phyloP scores from a whole-genome alignment of 2,113 vertebrate genomes.

The Psammodynastes pulverulentus region DNA sequence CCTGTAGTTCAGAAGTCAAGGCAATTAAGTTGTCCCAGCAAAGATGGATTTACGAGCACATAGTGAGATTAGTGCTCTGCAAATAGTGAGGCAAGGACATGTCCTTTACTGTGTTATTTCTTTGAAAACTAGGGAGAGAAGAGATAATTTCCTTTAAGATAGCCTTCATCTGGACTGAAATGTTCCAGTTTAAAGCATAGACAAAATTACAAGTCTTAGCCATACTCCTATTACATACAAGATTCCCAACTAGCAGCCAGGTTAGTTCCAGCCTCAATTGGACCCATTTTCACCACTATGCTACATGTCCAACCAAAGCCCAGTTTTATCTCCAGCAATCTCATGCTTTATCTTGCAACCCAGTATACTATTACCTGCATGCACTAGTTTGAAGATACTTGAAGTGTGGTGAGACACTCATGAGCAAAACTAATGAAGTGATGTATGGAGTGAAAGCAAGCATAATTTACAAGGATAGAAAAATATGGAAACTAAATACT shows the following conservation, averaged over 20 bases:
- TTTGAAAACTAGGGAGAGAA: neutral
- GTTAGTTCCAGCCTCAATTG: neutral
- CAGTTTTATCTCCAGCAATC: neutral
- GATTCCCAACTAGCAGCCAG: neutral
- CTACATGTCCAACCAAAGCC: neutral
- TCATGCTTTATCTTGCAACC: neutral
- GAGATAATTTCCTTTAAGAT: neutral
- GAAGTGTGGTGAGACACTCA: neutral
- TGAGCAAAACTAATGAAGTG: neutral
- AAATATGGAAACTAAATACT: neutral
- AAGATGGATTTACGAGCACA: neutral
- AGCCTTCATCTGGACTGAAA: neutral
- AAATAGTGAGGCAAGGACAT: slow-evolving; percentile 1
- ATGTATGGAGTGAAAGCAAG: neutral
- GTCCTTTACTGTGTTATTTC: neutral
- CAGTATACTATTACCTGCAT: neutral
- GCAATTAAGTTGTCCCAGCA: neutral
- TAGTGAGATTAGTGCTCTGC: neutral
- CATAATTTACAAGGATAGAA: neutral
- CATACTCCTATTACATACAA: neutral
- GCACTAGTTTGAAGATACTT: neutral
- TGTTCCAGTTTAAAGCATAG: neutral
- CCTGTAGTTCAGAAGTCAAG: neutral
- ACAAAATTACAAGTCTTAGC: neutral
- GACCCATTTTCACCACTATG: neutral